Conservation (phyloP, 2,797 vertebrate species). For the Cuculus canorus region DNA sequence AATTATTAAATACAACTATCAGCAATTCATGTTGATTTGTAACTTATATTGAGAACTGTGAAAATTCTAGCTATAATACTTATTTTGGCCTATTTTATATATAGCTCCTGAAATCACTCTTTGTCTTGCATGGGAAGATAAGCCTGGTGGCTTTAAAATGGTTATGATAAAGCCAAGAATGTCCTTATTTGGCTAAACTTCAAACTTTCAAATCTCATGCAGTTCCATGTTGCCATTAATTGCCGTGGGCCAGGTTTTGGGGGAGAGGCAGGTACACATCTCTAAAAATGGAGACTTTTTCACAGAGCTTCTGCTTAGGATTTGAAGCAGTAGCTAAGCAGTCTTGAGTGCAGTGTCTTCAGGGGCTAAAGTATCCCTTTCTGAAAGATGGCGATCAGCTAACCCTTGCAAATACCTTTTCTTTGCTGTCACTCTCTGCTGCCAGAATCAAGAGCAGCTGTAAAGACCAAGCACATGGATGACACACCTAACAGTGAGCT, state of each 20-base stretch:
- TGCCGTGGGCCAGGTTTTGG: slow-evolving; percentile 18
- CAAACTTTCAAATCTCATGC: slow-evolving; percentile 49
- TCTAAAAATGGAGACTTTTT: background rate
- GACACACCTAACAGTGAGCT: background rate
- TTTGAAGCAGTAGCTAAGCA: slow-evolving; percentile 24
- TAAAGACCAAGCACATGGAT: background rate
- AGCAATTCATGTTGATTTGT: background rate
- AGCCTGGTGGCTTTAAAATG: slow-evolving; percentile 58
- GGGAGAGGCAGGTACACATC: background rate
- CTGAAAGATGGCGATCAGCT: background rate
- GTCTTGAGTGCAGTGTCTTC: background rate
- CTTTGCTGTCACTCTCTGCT: background rate
- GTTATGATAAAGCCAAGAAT: slow-evolving; percentile 53
- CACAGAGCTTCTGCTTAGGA: background rate
- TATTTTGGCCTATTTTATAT: background rate
- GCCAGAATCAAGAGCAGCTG: background rate
- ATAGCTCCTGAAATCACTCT: slow-evolving; percentile 50
- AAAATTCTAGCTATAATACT: background rate
- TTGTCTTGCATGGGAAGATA: slow-evolving; percentile 54
- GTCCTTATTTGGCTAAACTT: slow-evolving; percentile 68
- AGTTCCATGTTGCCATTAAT: slow-evolving; percentile 53
- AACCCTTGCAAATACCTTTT: background rate
- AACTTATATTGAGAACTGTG: background rate
- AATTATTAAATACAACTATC: background rate
- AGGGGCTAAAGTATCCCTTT: background rate